Evolutionary conservation across 2,888 invertebrate species (phyloP).

Genomic region (Yponomeuta malinellus): DNA sequence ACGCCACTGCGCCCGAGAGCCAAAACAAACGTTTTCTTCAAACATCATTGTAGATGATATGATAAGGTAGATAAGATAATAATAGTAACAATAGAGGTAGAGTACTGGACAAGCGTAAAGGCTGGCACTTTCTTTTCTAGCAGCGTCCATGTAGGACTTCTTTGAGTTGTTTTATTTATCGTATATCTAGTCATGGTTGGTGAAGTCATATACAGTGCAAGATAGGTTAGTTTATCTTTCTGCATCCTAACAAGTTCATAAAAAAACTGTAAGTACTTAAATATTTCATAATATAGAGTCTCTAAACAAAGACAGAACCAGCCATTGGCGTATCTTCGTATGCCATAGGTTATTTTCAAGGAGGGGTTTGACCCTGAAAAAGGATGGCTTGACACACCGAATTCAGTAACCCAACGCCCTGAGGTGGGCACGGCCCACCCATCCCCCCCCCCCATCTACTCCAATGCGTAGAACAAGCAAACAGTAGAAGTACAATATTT

Average conservation of each 20-base stretch:
- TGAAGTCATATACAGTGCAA: background rate
- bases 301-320: too few relatives aligned
- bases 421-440: too few relatives aligned
- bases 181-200: background rate
- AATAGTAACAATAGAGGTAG: slow-evolving; percentile 18
- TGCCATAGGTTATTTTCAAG: too few relatives aligned
- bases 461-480: background rate
- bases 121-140: slow-evolving; percentile 7
- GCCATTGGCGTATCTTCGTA: too few relatives aligned
- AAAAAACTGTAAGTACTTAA: background rate
- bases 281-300: too few relatives aligned
- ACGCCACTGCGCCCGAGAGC: slow-evolving; percentile 3
- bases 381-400: too few relatives aligned
- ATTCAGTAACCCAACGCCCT: too few relatives aligned
- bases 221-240: background rate
- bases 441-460: too few relatives aligned
- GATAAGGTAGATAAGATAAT: slow-evolving; percentile 39
- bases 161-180: background rate
- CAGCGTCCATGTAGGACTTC: background rate
- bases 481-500: background rate
- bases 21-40: slow-evolving; percentile 43
- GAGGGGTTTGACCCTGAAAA: too few relatives aligned
- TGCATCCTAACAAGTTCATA: background rate
- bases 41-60: slow-evolving; percentile 40
- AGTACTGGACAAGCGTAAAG: slow-evolving; percentile 14